Evolutionary conservation across 2,888 invertebrate species (phyloP), one percentile per base, ranked within the genome.

Genomic region (Teinopalpus imperialis): DNA sequence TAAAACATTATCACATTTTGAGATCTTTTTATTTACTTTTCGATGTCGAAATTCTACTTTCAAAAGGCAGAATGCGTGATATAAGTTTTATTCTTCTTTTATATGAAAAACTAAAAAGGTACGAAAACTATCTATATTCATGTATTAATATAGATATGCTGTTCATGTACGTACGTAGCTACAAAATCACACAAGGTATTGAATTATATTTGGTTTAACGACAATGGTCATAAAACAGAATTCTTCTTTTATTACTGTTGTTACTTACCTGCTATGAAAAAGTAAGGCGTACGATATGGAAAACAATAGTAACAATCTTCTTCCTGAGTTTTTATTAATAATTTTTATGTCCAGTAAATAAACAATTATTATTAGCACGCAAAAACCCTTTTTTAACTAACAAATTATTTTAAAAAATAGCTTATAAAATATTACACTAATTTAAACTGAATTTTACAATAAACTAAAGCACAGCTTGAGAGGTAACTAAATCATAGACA

Each of bases 401-500:
- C n/a, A n/a, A n/a, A n/a, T n/a, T n/a, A n/a, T n/a, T n/a, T n/a
- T n/a, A n/a, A n/a, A n/a, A n/a, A n/a, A n/a, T n/a, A n/a, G n/a
- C n/a, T n/a, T n/a, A n/a, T n/a, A n/a, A n/a, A n/a, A n/a, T n/a
- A n/a, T n/a, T n/a, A n/a, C n/a, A n/a, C n/a, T n/a, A 55, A 35
- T 41, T 41, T 29, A 48, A 57, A 59, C 58, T 61, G 61, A 70
- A 64, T 68, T 72, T 74, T 68, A 72, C 65, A 67, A 55, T 61
- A 55, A 16, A 3, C 4, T 16, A 16, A 63, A 68, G 54, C 61
- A 57, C 53, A 68, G 56, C 62, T 72, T 59, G 71, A 76, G 80
- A 77, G 81, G 81, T 81, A 83, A 81, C 80, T 81, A 79, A 86
- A 86, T 86, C 81, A 77, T 71, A 73, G 81, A 81, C 77, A 80